Percentiles rank a stretch among this genome's conserved stretches.
Conservation (phyloP, 2,888 invertebrate genomes). For the Dermolepida albohirtum region DNA sequence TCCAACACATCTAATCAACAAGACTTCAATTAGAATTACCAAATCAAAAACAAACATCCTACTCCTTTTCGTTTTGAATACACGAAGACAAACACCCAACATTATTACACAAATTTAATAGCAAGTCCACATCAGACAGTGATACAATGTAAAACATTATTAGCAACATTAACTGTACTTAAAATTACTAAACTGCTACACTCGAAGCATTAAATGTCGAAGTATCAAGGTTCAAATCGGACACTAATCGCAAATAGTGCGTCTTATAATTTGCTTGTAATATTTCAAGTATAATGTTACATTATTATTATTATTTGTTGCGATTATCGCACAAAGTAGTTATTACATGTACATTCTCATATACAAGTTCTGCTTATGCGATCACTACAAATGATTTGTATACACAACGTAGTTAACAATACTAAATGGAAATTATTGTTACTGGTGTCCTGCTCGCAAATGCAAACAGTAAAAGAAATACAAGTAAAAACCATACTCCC, state of each 20-base stretch:
- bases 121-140: not conserved
- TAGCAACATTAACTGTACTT: conserved; percentile 27
- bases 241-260: conserved; percentile 9
- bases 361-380: too few species aligned
- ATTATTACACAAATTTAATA: not conserved
- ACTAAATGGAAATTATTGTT: too few species aligned
- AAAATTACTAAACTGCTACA: conserved; percentile 14
- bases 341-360: not conserved
- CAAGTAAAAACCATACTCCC: too few species aligned
- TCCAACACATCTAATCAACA: too few species aligned
- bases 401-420: too few species aligned
- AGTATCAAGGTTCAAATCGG: conserved; percentile 13
- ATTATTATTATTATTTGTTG: conserved; percentile 31
- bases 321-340: conserved; percentile 26
- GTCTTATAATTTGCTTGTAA: conserved; percentile 35
- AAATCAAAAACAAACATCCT: too few species aligned
- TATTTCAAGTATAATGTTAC: conserved; percentile 26
- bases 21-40: too few species aligned
- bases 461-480: too few species aligned
- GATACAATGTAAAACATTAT: conserved; percentile 32
- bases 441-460: too few species aligned
- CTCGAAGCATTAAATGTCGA: conserved; percentile 20
- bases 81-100: too few species aligned
- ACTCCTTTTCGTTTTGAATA: too few species aligned
- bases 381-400: too few species aligned